Conservation (phyloP, 2,113 vertebrate species). For the Calonectris borealis region DNA sequence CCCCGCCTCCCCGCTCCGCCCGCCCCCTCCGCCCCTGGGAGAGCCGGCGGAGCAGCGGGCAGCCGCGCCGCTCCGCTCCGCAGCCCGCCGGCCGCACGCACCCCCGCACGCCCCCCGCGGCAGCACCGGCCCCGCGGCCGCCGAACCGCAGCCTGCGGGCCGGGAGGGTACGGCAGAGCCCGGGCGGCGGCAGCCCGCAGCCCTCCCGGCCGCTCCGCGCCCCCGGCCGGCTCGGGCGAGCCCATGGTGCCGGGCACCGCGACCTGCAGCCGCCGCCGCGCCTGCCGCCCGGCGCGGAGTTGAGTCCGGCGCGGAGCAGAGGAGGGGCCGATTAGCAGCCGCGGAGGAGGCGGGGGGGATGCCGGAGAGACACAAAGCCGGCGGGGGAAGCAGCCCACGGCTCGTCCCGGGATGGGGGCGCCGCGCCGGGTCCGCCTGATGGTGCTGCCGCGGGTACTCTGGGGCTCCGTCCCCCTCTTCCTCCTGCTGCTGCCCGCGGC, state of each 20-base stretch:
- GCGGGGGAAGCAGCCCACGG: slow-evolving; percentile 58
- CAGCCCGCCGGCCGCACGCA: no score
- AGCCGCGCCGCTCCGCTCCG: no score
- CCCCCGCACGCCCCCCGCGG: no score
- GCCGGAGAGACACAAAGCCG: slow-evolving; percentile 67
- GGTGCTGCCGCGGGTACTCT: slow-evolving; percentile 46
- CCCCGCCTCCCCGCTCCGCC: no score
- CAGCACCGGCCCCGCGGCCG: no score
- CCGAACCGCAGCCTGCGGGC: no score
- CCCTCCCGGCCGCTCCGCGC: no score
- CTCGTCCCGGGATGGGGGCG: slow-evolving; percentile 72
- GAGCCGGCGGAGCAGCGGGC: no score
- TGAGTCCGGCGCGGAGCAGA: background rate
- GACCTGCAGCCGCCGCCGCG: background rate
- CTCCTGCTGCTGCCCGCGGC: slow-evolving; percentile 66
- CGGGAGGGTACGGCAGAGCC: no score
- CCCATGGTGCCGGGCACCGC: background rate
- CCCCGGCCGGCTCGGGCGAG: no score
- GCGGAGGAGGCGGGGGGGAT: slow-evolving; percentile 64
- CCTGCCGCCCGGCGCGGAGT: background rate
- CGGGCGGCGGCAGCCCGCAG: no score
- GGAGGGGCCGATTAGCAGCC: slow-evolving; percentile 44
- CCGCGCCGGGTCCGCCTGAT: slow-evolving; percentile 68
- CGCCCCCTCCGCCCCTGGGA: no score
- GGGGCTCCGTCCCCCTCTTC: slow-evolving; percentile 44